Conservation (phyloP, 1,140 invertebrate genomes). For the Drosophila pandora region DNA sequence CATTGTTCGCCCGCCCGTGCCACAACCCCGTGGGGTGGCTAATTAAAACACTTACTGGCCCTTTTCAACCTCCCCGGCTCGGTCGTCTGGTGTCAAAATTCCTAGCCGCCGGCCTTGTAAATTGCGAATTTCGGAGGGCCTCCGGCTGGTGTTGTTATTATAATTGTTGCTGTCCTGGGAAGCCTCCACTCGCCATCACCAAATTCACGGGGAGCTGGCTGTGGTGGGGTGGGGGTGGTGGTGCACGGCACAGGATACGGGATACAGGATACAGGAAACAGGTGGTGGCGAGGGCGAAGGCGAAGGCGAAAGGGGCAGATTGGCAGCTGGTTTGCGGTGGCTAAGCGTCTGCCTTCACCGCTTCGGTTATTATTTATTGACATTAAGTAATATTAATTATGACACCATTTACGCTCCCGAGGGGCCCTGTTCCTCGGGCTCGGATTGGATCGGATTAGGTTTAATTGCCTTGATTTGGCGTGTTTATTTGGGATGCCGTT, state of each 20-base stretch:
- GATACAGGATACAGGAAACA: neutral
- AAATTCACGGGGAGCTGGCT: neutral
- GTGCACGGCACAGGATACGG: neutral
- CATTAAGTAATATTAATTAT: constrained; percentile 78
- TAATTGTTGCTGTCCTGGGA: constrained; percentile 14
- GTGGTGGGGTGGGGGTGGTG: too few relatives aligned
- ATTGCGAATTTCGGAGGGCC: constrained; percentile 65
- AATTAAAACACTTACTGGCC: constrained; percentile 78
- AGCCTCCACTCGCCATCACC: neutral
- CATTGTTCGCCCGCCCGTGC: neutral
- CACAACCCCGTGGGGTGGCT: constrained; percentile 33
- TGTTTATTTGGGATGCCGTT: constrained; percentile 8
- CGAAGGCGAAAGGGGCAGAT: neutral
- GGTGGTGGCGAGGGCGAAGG: neutral
- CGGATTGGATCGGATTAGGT: constrained; percentile 14
- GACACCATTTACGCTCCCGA: constrained; percentile 47
- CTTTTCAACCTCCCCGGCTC: constrained; percentile 46
- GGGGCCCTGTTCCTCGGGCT: neutral
- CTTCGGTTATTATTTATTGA: constrained; percentile 71
- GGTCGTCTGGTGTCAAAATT: constrained; percentile 44
- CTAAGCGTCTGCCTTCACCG: constrained; percentile 29
- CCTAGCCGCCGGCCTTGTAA: constrained; percentile 50
- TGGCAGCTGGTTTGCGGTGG: constrained; percentile 4
- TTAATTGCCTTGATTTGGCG: constrained; percentile 20
- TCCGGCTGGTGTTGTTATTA: constrained; percentile 40